Evolutionary conservation across 2,113 vertebrate genomes (phyloP).

Genomic region (Dendrocopos noguchii): DNA sequence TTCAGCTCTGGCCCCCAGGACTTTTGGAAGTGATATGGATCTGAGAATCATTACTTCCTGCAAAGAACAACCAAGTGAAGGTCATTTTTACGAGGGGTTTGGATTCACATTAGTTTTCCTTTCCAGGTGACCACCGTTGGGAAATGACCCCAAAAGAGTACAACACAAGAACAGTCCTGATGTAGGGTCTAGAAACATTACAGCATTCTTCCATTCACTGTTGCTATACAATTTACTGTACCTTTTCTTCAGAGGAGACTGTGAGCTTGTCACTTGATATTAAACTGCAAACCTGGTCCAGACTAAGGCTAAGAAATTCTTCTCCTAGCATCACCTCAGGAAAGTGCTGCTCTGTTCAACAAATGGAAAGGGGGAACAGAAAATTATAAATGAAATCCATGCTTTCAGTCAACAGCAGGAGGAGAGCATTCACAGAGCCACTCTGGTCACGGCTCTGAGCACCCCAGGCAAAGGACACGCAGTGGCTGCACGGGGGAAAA

Average conservation of each 20-base stretch:
- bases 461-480: neutral
- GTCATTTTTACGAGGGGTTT: constrained; percentile 3
- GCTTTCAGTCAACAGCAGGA: constrained; percentile 6
- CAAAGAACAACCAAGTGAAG: constrained; percentile 27
- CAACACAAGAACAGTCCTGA: neutral
- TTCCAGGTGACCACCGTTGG: neutral
- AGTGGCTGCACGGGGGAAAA: rapidly evolving
- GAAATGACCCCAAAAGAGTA: neutral
- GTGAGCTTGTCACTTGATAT: constrained; percentile 97
- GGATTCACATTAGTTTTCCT: constrained; percentile 12
- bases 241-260: constrained; percentile 96
- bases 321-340: constrained; percentile 94
- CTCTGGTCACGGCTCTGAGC: neutral
- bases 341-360: constrained; percentile 95
- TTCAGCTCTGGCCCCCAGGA: neutral
- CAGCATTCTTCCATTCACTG: constrained; percentile 14
- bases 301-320: constrained; percentile 92
- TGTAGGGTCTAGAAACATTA: neutral
- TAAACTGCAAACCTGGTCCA: constrained; percentile 96
- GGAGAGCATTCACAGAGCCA: neutral
- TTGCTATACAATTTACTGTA: constrained; percentile 64
- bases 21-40: constrained; percentile 13
- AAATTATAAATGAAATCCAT: constrained; percentile 64
- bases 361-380: constrained; percentile 66
- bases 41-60: constrained; percentile 15